Percentiles rank a stretch among this genome's conserved stretches.
Evolutionary conservation across 2,888 invertebrate species (phyloP).

Genomic region (Agrochola macilenta): DNA sequence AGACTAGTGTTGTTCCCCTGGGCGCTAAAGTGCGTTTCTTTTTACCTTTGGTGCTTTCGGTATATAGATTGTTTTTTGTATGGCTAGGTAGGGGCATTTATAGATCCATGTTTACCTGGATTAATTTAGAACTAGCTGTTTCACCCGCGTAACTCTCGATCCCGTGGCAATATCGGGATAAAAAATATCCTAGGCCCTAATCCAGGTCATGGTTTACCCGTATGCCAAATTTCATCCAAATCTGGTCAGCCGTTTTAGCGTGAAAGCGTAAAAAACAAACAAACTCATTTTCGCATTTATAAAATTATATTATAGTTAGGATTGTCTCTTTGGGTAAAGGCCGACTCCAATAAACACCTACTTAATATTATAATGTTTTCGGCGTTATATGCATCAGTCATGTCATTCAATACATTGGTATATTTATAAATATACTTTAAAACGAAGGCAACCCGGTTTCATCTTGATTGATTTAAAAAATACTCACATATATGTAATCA

Average conservation of each 20-base stretch:
- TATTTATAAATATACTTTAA: conserved; percentile 20
- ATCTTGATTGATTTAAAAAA: background rate
- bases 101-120: no score
- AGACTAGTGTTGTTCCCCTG: background rate
- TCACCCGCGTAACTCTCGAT: no score
- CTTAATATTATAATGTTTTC: background rate
- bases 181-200: no score
- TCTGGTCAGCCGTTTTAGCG: no score
- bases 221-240: no score
- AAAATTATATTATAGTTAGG: no score
- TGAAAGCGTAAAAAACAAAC: no score
- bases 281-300: no score
- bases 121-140: background rate
- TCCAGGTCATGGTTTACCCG: no score
- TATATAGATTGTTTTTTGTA: background rate
- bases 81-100: background rate
- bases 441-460: background rate
- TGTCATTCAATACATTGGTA: background rate
- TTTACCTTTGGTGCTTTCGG: background rate
- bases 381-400: background rate
- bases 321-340: conserved; percentile 3
- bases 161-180: no score
- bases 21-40: background rate
- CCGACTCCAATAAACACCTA: background rate
- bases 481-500: background rate